These are phyloP conservation scores for Leucoraja erinaceus DNA, from an alignment of 2,113 vertebrate genomes.

Conservation along the genomic window DNA sequence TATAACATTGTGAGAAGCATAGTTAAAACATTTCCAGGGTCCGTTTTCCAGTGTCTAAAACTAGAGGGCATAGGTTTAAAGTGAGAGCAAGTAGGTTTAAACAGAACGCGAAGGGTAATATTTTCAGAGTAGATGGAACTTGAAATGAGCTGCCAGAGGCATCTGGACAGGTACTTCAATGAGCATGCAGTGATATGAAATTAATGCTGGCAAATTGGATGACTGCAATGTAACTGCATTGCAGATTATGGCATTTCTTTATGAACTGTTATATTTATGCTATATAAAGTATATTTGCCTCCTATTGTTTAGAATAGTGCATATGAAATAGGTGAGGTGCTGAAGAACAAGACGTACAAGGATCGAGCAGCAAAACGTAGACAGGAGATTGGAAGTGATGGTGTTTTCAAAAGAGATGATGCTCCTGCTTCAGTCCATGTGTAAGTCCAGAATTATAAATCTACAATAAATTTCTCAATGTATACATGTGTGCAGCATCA, in stretches of 20 bases:
- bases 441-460: slow-evolving; percentile 56
- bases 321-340: slow-evolving; percentile 70
- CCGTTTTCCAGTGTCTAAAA: too few species aligned
- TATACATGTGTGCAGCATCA: not conserved
- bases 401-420: slow-evolving; percentile 80
- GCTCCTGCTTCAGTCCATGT: slow-evolving; percentile 80
- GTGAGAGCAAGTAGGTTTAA: too few species aligned
- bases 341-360: slow-evolving; percentile 82
- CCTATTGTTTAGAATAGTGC: slow-evolving; percentile 69
- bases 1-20: too few species aligned
- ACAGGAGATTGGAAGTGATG: slow-evolving; percentile 82
- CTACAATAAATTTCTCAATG: not conserved
- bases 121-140: too few species aligned
- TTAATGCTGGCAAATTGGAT: too few species aligned
- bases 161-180: too few species aligned
- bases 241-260: not conserved
- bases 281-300: not conserved
- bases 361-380: slow-evolving; percentile 84
- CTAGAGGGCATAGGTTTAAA: too few species aligned
- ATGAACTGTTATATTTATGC: not conserved
- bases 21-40: too few species aligned
- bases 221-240: not conserved
- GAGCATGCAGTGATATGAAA: too few species aligned
- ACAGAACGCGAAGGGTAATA: too few species aligned
- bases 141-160: not conserved